Percentiles rank a stretch among this genome's conserved stretches.
Evolutionary conservation across 2,113 vertebrate genomes (phyloP).

Genomic region (Saiga tatarica): DNA sequence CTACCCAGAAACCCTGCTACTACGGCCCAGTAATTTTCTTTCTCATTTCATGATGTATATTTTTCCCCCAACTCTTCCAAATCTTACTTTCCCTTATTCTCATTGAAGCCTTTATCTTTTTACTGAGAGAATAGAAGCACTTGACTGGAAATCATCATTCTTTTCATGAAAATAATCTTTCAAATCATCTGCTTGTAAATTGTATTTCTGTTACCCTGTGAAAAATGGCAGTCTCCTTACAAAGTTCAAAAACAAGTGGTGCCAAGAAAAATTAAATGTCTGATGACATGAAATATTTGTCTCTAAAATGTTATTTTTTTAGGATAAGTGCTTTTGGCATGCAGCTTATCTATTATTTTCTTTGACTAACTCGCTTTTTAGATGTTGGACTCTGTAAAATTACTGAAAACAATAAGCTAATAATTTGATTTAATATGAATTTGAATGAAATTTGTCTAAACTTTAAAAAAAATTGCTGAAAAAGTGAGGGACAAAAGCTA

Average conservation of each 20-base stretch:
- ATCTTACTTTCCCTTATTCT: background rate
- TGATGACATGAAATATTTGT: background rate
- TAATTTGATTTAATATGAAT: background rate
- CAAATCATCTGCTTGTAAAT: background rate
- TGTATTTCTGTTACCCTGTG: background rate
- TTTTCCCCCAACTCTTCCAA: background rate
- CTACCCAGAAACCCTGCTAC: background rate
- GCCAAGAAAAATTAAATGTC: background rate
- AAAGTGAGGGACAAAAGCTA: background rate
- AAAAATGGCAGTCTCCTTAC: background rate
- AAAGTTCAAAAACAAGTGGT: background rate
- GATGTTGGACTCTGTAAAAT: background rate
- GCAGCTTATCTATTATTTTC: background rate
- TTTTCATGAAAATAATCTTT: background rate
- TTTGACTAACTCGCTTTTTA: background rate
- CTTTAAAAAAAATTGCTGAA: constrained; percentile 9
- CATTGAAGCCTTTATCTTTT: background rate
- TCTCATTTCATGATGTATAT: background rate
- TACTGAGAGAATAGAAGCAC: background rate
- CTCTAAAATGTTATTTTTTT: background rate
- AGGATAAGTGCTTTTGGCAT: background rate
- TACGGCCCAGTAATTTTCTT: background rate
- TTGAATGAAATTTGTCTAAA: background rate
- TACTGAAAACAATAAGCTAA: background rate
- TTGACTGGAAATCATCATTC: background rate